These are phyloP conservation scores for Folsomia candida DNA, from an alignment of 2,888 invertebrate species.

Conservation along the genomic window DNA sequence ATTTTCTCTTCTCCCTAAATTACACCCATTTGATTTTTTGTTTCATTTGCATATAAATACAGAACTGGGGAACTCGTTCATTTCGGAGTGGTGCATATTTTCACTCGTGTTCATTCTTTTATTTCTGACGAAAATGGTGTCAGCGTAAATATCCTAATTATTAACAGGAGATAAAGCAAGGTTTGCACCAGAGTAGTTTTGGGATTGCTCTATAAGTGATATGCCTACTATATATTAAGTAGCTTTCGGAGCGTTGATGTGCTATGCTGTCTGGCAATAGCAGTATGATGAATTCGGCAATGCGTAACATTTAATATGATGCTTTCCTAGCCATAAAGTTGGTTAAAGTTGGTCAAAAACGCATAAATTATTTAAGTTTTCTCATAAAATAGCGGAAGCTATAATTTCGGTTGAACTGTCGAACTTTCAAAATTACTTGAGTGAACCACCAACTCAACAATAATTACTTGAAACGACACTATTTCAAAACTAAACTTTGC, in stretches of 20 bases:
- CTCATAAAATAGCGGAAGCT: constrained; percentile 3
- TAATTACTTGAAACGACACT: neutral
- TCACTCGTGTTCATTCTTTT: neutral
- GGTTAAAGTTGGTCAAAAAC: too few relatives aligned
- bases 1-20: constrained; percentile 32
- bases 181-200: neutral
- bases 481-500: neutral
- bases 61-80: neutral
- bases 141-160: too few relatives aligned
- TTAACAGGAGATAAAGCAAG: neutral
- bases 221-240: neutral
- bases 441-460: neutral
- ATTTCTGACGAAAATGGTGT: neutral
- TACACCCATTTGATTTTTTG: constrained; percentile 37
- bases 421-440: neutral
- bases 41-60: constrained; percentile 23
- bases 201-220: neutral
- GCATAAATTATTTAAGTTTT: constrained; percentile 6
- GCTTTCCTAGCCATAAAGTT: too few relatives aligned
- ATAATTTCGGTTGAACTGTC: neutral
- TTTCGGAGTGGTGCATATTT: neutral
- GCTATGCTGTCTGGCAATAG: too few relatives aligned
- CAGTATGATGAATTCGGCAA: neutral
- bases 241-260: neutral
- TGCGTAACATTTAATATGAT: too few relatives aligned